A percentile compares a stretch with the other conserved stretches of the same genome.
phyloP scores from a whole-genome alignment of 2,888 invertebrate genomes.

The Pterostichus madidus region DNA sequence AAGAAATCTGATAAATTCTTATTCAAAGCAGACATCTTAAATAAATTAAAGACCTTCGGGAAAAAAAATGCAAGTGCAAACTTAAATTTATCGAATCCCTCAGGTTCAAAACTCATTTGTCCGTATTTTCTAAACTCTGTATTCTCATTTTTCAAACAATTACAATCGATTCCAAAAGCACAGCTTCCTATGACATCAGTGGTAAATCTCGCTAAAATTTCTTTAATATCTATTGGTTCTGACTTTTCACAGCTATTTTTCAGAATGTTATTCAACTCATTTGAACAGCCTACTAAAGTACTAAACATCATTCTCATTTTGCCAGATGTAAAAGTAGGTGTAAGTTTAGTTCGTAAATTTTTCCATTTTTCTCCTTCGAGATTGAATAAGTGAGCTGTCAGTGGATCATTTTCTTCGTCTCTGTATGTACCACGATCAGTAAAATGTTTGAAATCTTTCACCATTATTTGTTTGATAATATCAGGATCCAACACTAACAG shows the following conservation, averaged over 20 bases:
- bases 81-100: conserved; percentile 27
- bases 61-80: neutral
- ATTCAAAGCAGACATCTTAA: neutral
- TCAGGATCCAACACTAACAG: conserved; percentile 52
- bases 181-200: conserved; percentile 50
- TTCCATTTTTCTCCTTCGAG: conserved; percentile 65
- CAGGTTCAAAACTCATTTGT: conserved; percentile 65
- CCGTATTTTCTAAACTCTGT: conserved; percentile 67
- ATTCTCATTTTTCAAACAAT: conserved; percentile 66
- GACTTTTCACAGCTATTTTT: neutral
- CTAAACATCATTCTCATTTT: conserved; percentile 63
- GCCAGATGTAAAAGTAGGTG: conserved; percentile 79
- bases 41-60: neutral
- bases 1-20: conserved; percentile 68
- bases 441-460: conserved; percentile 60
- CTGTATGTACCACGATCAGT: conserved; percentile 67
- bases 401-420: conserved; percentile 56
- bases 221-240: conserved; percentile 63
- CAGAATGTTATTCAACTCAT: conserved; percentile 56
- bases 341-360: conserved; percentile 52
- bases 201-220: conserved; percentile 7
- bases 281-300: conserved; percentile 45
- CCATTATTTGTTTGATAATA: conserved; percentile 35
- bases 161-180: conserved; percentile 69
- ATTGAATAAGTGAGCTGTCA: conserved; percentile 55